Evolutionary conservation across 2,113 vertebrate genomes (phyloP), one percentile per base, ranked within the genome.

Genomic region (Girardinichthys multiradiatus): DNA sequence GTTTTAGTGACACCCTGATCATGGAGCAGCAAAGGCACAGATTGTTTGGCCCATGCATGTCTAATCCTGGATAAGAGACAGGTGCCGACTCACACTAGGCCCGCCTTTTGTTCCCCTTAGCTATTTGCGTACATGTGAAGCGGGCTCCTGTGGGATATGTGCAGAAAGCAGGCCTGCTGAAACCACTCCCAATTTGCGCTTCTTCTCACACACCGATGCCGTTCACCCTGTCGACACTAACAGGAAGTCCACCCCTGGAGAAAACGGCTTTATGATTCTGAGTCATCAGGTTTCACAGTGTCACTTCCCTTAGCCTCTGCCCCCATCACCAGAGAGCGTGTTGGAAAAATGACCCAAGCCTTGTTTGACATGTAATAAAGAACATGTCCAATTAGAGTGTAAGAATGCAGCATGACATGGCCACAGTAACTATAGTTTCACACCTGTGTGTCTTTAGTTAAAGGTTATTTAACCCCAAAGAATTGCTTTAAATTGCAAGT

Each of bases 61-160:
- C 72, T 91, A 87, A 92, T 90, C 85, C 82, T 77, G 82, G 79
- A 84, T 89, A 67, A 78, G 68, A 80, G 76, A 86, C 89, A 87
- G 90, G 89, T 89, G 87, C 79, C 14, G 45, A 78, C 70, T 82
- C 77, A 66, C 84, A 77, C 76, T 68, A 33, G 77, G 48, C 57
- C 86, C 12, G 64, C 66, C 81, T 81, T 83, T 86, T 84, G 84
- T 85, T 58, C 74, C 57, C 57, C n/a, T 74, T 57, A 71, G 51
- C 86, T 85, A 84, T 88, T 88, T 79, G 54, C 64, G 77, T 82
- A 51, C 60, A 45, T 57, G 39, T 29, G 37, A 70, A 59, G 57
- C 79, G 42, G 81, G 17, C 12, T 69, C 24, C 33, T 66, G 60
- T 33, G 13, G 15, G 31, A 28, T 28, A 69, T 31, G 37, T 1